A percentile compares a stretch with the other conserved stretches of the same genome.
Evolutionary conservation across 2,888 invertebrate species (phyloP).

Genomic region (Oscheius sp.): DNA sequence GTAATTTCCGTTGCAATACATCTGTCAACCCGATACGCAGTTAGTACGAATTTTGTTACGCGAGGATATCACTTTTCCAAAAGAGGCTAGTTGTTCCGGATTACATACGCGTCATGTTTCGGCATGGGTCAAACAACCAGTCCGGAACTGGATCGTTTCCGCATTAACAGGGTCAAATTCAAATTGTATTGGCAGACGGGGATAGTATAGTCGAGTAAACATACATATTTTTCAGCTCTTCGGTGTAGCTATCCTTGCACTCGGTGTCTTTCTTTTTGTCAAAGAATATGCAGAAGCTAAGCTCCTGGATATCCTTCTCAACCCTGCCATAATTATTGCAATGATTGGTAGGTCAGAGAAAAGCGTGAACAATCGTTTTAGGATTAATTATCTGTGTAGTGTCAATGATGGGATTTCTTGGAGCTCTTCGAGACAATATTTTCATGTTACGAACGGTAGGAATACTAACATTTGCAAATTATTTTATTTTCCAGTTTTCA

Average conservation of each 20-base stretch:
- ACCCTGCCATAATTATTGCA: slow-evolving; percentile 63
- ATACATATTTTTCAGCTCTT: slow-evolving; percentile 58
- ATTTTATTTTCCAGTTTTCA: slow-evolving; percentile 61
- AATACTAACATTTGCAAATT: not conserved
- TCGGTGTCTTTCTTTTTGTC: slow-evolving; percentile 68
- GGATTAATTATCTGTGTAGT: slow-evolving; percentile 60
- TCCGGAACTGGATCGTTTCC: not conserved
- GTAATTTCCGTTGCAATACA: too few species aligned
- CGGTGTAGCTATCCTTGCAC: slow-evolving; percentile 62
- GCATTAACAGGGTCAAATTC: not conserved
- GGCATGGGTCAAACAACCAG: slow-evolving; percentile 17
- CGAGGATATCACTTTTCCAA: slow-evolving; percentile 3
- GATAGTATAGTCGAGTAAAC: too few species aligned
- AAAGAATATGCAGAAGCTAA: slow-evolving; percentile 67
- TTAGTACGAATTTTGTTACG: not conserved
- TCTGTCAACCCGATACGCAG: too few species aligned
- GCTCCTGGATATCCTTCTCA: slow-evolving; percentile 63
- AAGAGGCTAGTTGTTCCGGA: slow-evolving; percentile 24
- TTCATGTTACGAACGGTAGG: slow-evolving; percentile 66
- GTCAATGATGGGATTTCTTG: slow-evolving; percentile 65
- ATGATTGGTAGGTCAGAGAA: slow-evolving; percentile 38
- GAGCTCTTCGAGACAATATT: slow-evolving; percentile 68
- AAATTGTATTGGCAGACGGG: too few species aligned
- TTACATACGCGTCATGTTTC: slow-evolving; percentile 25
- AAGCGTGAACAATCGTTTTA: slow-evolving; percentile 20